Conservation (phyloP, 2,888 invertebrate genomes). For the Cantharis rustica region DNA sequence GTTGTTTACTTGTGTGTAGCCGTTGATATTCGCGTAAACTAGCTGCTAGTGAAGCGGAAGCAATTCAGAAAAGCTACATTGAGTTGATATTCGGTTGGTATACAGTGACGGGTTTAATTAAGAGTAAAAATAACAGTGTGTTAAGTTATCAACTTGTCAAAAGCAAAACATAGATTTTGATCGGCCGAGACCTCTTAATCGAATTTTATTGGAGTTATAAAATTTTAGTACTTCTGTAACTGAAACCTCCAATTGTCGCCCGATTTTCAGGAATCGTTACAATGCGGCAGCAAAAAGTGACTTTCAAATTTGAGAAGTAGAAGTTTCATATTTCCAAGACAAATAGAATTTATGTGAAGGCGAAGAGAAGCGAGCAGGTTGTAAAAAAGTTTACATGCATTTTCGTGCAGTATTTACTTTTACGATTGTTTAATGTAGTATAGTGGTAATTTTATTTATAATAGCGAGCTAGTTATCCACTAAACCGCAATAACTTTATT, state of each 20-base stretch:
- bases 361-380: neutral
- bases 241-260: neutral
- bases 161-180: neutral
- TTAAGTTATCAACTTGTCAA: no score
- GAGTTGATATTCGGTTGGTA: no score
- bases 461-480: neutral
- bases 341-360: neutral
- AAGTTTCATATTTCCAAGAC: neutral
- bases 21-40: no score
- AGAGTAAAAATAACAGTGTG: no score
- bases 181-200: neutral
- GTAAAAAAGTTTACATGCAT: neutral
- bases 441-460: neutral
- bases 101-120: no score
- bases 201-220: neutral
- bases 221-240: neutral
- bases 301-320: neutral
- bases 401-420: neutral
- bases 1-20: no score
- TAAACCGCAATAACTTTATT: slow-evolving; percentile 1
- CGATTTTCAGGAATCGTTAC: neutral
- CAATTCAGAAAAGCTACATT: no score
- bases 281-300: neutral
- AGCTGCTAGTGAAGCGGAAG: no score
- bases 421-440: neutral